phyloP scores from a whole-genome alignment of 2,797 vertebrate species.

The Odontamblyopus lacepedii region DNA sequence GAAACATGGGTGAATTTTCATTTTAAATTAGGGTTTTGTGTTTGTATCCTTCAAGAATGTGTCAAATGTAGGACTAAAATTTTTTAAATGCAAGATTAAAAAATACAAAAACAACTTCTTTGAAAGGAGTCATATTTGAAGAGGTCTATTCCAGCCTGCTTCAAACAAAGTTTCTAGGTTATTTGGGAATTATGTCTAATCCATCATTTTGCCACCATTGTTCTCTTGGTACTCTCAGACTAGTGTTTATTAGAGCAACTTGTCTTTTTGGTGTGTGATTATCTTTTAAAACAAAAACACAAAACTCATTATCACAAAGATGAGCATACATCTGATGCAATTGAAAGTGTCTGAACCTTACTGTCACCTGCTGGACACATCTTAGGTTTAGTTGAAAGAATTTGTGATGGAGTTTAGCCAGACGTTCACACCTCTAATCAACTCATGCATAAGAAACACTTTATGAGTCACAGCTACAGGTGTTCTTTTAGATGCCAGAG shows the following conservation, averaged over 20 bases:
- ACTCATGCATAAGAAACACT: background rate
- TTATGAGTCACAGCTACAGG: background rate
- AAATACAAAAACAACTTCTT: background rate
- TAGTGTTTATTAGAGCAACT: background rate
- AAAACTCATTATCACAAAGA: background rate
- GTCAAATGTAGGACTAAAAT: background rate
- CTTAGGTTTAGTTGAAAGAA: background rate
- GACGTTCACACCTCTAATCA: slow-evolving; percentile 2
- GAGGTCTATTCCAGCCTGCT: background rate
- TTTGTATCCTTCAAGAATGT: background rate
- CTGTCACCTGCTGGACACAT: background rate
- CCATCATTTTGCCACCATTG: background rate
- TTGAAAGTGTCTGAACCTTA: background rate
- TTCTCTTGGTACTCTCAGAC: background rate
- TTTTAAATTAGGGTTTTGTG: too few species aligned
- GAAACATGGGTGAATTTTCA: too few species aligned
- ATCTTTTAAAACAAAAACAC: background rate
- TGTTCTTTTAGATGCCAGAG: background rate
- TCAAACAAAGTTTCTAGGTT: slow-evolving; percentile 3
- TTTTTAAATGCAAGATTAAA: background rate
- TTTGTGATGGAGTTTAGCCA: background rate
- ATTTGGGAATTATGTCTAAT: background rate
- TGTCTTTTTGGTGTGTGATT: background rate
- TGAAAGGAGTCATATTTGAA: background rate
- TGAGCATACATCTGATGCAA: background rate